Conservation (phyloP, 2,113 vertebrate genomes). For the Argyrosomus japonicus region DNA sequence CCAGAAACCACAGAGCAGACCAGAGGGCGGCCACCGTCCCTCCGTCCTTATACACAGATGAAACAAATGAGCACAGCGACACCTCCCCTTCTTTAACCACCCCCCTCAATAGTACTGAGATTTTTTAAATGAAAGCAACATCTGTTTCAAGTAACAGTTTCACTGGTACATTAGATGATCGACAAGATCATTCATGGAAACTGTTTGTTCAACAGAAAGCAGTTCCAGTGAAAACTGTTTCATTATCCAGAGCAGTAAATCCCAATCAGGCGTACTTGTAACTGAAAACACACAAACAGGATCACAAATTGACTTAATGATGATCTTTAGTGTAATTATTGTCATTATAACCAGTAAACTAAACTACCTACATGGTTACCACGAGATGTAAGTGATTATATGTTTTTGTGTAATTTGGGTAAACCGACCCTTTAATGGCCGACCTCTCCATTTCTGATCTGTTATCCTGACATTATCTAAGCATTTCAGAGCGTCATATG, state of each 20-base stretch:
- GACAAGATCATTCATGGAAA: neutral
- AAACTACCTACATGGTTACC: neutral
- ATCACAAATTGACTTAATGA: neutral
- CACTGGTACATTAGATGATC: neutral
- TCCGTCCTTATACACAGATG: slow-evolving; percentile 17
- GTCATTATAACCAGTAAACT: neutral
- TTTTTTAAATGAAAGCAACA: neutral
- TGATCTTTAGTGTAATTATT: neutral
- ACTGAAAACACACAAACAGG: neutral
- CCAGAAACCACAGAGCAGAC: slow-evolving; percentile 25
- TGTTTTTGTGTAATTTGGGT: neutral
- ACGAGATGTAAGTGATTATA: neutral
- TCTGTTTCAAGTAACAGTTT: slow-evolving; percentile 7
- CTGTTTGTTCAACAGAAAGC: neutral
- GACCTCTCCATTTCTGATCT: neutral
- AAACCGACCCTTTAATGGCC: neutral
- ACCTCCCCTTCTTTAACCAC: neutral
- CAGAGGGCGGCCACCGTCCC: slow-evolving; percentile 43
- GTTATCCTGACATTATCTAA: neutral
- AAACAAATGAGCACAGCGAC: slow-evolving; percentile 20
- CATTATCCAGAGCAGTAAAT: neutral
- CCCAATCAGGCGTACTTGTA: neutral
- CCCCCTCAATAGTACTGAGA: neutral
- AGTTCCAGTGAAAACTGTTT: slow-evolving; percentile 9
- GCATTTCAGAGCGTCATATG: neutral